Base-by-base conservation (phyloP, 2,888 invertebrate species). In the Ornithoptera priamus region DNA sequence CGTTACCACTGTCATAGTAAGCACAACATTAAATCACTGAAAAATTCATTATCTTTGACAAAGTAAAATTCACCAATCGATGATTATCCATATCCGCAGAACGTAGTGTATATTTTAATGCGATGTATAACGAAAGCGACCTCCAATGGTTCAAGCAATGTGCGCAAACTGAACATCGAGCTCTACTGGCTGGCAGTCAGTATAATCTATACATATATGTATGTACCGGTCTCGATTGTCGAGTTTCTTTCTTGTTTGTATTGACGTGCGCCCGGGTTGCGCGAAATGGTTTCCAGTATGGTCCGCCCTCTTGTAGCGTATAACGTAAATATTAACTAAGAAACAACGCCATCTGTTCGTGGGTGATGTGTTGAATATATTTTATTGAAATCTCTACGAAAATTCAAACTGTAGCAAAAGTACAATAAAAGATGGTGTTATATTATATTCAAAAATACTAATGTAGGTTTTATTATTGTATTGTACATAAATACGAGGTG, bases 221-320 rank as follows among this genome's bases (percentile, higher is more conserved):
- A 80, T 74, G 78, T 80, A 81, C 83, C 81, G 80, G 81, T 81
- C 82, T 80, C 83, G 80, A 82, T 83, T 81, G 81, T 84, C 80
- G 77, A 82, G 58, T 79, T 53, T 83, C 84, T 86, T 87, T 75
- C 75, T 75, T 77, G 86, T 90, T 92, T 89, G 88, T 90, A 92
- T 92, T 90, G 91, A 92, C 90, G 89, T 88, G 82, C 78, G 78
- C 76, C 75, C 78, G 77, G 80, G 85, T 81, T 88, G 89, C 89
- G 90, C 89, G 83, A 78, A 81, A 77, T 72, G 75, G 65, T 64
- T 70, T 65, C 76, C 70, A 72, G 69, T 71, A 42, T 65, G 73
- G 76, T 78, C 81, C 83, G 85, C 85, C 76, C 71, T 74, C 80
- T 71, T 71, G 74, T 71, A 77, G 71, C 22, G 24, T 56, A 69